These are phyloP conservation scores for Syrrhaptes paradoxus DNA, from an alignment of 2,113 vertebrate genomes.

Conservation along the genomic window DNA sequence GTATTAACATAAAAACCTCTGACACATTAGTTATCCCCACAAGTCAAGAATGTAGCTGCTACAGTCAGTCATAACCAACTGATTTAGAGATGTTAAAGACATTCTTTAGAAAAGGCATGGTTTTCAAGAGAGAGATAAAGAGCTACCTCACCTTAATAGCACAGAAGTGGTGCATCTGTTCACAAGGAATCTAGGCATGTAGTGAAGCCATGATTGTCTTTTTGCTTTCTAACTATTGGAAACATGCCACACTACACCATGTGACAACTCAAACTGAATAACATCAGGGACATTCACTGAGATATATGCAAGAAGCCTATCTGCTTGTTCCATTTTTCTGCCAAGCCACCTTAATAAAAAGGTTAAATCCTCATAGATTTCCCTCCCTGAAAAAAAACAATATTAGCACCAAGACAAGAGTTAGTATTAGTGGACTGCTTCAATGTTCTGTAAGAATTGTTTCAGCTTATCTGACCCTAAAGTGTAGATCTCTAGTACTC, in stretches of 20 bases:
- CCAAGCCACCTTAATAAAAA: neutral
- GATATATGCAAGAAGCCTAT: neutral
- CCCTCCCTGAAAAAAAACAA: neutral
- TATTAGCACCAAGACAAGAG: constrained; percentile 8
- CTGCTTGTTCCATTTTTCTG: constrained; percentile 10
- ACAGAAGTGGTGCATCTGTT: neutral
- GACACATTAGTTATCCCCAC: constrained; percentile 9
- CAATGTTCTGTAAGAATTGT: neutral
- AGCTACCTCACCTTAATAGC: neutral
- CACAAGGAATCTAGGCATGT: neutral
- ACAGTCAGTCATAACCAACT: neutral
- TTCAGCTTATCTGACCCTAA: neutral
- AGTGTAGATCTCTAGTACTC: neutral
- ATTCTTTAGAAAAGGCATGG: neutral
- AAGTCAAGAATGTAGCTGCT: constrained; percentile 13
- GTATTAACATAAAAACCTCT: constrained; percentile 35
- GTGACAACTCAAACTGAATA: neutral
- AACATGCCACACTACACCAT: neutral
- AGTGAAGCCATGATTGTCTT: neutral
- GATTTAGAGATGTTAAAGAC: neutral
- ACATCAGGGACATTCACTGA: neutral
- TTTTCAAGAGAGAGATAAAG: neutral
- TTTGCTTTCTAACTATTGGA: neutral
- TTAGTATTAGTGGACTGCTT: neutral
- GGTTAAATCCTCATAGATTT: neutral